Evolutionary conservation across 2,797 vertebrate genomes (phyloP), one percentile per base, ranked within the genome.

Genomic region (Heteromormyrus szaboi): DNA sequence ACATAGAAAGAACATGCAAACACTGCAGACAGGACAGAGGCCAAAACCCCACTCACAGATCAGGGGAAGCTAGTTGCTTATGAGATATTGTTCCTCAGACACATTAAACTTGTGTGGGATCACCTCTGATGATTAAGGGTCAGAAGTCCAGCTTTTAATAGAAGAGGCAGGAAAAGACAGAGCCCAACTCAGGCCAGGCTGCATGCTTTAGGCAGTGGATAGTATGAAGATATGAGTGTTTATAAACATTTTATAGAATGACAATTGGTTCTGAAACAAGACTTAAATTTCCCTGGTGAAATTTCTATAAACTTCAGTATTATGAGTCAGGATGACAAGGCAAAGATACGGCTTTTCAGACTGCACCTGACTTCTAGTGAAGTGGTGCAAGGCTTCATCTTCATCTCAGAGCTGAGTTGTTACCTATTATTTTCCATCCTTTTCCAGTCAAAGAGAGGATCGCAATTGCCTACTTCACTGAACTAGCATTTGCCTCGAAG

Each of bases 201-300:
- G 19, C 41, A 19, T 17, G 76, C 76, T 81, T 81, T 46, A 81
- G 41, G 19, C 41, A 46, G 19, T 81, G 17, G 76, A 33, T 44
- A 81, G 41, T n/a, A 81, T n/a, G 19, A 81, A 44, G 41, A 44
- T 81, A n/a, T 81, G 81, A 50, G 9, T 29, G 11, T 85, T 85
- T 85, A 29, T 50, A 33, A 51, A 41, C 41, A 79, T 62, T 76
- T 76, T 41, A 88, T 46, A 51, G 25, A 29, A 88, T 37, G 14
- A 22, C 9, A 85, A 81, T 81, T 81, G 76, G 81, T 51, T 85
- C n/a, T 85, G 81, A 51, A 85, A 85, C 44, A 46, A 85, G 48
- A 25, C n/a, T 51, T 85, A 85, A 51, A 51, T 46, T n/a, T 85
- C 81, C n/a, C 81, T 85, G 8, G 46, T 48, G 46, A 51, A 51